Conservation (phyloP, 1,140 invertebrate species). For the Aculops lycopersici region DNA sequence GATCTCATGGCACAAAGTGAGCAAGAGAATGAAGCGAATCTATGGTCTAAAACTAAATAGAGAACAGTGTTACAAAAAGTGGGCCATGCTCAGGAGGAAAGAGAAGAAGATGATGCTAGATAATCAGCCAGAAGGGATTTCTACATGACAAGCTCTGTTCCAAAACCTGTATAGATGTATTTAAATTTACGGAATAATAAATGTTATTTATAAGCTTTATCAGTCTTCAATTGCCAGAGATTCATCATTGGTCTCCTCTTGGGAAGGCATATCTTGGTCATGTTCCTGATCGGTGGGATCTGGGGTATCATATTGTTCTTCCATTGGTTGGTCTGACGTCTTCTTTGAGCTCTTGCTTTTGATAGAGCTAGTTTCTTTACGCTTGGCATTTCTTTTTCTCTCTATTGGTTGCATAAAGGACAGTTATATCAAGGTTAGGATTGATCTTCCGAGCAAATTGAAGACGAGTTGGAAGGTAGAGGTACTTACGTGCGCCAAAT, state of each 20-base stretch:
- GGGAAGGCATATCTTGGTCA: conserved; percentile 3
- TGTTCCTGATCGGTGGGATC: too few species aligned
- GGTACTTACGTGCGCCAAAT: not conserved
- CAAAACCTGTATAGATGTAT: conserved; percentile 6
- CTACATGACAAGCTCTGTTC: conserved; percentile 5
- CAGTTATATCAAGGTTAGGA: too few species aligned
- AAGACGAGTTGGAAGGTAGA: not conserved
- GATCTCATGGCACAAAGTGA: too few species aligned
- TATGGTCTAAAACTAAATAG: not conserved
- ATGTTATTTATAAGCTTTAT: conserved; percentile 4
- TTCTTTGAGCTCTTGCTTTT: not conserved
- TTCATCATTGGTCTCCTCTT: conserved; percentile 5
- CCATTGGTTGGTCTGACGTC: too few species aligned
- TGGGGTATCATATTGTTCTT: too few species aligned
- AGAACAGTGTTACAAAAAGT: not conserved
- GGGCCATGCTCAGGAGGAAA: not conserved
- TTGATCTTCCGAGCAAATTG: too few species aligned
- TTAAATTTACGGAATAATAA: conserved; percentile 3
- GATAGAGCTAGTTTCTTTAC: not conserved
- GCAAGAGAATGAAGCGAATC: too few species aligned
- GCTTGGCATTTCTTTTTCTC: not conserved
- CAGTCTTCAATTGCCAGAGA: conserved; percentile 2
- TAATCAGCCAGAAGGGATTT: not conserved
- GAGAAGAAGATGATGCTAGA: not conserved
- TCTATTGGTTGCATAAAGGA: not conserved